phyloP scores from a whole-genome alignment of 2,888 invertebrate genomes.

The Clusia tigrina region DNA sequence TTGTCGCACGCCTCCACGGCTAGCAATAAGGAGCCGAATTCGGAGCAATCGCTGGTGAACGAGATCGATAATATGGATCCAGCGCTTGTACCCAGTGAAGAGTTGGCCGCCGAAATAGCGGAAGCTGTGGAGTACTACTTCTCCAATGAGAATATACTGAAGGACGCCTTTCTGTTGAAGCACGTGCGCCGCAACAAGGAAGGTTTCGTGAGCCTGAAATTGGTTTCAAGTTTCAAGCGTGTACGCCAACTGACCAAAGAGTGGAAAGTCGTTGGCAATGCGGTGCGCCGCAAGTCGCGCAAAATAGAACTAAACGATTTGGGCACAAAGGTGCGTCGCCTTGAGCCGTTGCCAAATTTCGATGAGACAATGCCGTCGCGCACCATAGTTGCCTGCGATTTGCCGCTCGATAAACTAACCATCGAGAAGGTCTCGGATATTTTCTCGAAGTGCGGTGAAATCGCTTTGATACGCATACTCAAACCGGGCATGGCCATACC shows the following conservation, averaged over 20 bases:
- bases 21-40: conserved; percentile 12
- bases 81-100: conserved; percentile 72
- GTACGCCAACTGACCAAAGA: conserved; percentile 94
- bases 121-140: conserved; percentile 95
- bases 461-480: conserved; percentile 85
- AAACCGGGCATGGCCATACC: conserved; percentile 90
- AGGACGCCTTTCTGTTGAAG: conserved; percentile 93
- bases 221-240: conserved; percentile 93
- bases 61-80: conserved; percentile 61
- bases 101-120: conserved; percentile 79
- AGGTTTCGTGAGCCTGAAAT: conserved; percentile 92
- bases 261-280: conserved; percentile 91
- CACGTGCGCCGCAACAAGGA: conserved; percentile 95
- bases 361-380: conserved; percentile 93
- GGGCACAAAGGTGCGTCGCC: conserved; percentile 87
- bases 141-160: conserved; percentile 92
- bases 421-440: conserved; percentile 92
- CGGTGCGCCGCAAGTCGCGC: conserved; percentile 77
- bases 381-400: conserved; percentile 85
- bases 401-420: conserved; percentile 84
- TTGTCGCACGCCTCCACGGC: conserved; percentile 27
- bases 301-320: conserved; percentile 89
- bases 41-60: conserved; percentile 39
- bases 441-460: conserved; percentile 88
- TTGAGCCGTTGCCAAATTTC: conserved; percentile 85